Evolutionary conservation across 2,113 vertebrate genomes (phyloP).

Genomic region (Procavia capensis): DNA sequence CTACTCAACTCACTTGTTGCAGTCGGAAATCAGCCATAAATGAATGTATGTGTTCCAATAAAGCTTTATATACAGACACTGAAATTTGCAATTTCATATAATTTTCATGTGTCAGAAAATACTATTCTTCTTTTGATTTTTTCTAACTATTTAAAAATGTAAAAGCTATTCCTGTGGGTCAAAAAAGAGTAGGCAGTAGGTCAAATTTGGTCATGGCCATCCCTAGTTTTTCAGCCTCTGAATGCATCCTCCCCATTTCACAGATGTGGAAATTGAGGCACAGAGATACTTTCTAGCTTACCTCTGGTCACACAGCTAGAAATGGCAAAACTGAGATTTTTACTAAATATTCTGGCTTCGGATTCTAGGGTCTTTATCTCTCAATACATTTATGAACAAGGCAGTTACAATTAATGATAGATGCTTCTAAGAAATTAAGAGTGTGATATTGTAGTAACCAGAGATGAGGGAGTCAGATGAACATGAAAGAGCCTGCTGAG

Average conservation of each 20-base stretch:
- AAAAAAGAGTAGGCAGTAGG: fast-evolving
- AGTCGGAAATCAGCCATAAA: background rate
- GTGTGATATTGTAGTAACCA: background rate
- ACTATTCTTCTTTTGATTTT: too few relatives aligned
- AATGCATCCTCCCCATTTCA: background rate
- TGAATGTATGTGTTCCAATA: too few relatives aligned
- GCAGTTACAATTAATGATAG: background rate
- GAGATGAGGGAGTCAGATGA: background rate
- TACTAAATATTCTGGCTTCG: background rate
- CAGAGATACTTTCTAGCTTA: background rate
- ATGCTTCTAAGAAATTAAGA: background rate
- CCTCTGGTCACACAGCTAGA: background rate
- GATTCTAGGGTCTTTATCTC: background rate
- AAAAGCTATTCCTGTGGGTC: background rate
- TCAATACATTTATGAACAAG: background rate
- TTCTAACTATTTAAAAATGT: background rate
- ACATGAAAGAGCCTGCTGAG: background rate
- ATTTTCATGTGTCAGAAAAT: too few relatives aligned
- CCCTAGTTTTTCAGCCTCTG: background rate
- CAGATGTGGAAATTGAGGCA: background rate
- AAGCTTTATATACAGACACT: too few relatives aligned
- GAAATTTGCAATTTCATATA: too few relatives aligned
- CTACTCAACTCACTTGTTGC: background rate
- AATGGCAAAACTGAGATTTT: background rate
- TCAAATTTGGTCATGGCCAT: background rate